These are phyloP conservation scores for Takifugu flavidus DNA, from an alignment of 2,113 vertebrate species.

Conservation along the genomic window DNA sequence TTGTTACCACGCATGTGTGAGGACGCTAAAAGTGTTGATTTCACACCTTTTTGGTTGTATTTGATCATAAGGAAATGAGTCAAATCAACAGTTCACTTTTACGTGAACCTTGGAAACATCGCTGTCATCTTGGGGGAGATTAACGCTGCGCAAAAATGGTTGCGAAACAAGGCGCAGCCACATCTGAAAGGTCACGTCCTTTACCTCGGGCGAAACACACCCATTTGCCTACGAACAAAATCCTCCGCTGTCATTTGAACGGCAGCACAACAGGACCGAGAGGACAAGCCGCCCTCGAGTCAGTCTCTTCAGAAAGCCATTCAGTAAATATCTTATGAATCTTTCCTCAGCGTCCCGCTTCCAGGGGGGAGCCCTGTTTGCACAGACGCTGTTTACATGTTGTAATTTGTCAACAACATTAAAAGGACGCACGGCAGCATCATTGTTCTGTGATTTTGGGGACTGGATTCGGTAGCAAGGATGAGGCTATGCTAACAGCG, in stretches of 20 bases:
- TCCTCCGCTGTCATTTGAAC: constrained; percentile 12
- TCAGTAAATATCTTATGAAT: constrained; percentile 31
- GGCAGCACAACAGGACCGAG: constrained; percentile 19
- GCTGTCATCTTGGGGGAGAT: constrained; percentile 2
- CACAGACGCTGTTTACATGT: constrained; percentile 44
- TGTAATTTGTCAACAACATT: constrained; percentile 61
- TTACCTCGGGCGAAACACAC: constrained; percentile 6
- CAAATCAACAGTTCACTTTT: too few species aligned
- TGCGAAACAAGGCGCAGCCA: constrained; percentile 23
- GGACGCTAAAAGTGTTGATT: too few species aligned
- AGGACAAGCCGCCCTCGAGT: constrained; percentile 19
- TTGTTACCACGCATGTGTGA: too few species aligned
- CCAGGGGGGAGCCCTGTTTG: constrained; percentile 5
- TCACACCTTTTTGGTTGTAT: too few species aligned
- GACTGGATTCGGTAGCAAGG: neutral
- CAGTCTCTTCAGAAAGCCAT: constrained; percentile 26
- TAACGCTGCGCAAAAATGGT: constrained; percentile 22
- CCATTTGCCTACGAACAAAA: neutral
- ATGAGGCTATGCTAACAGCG: neutral
- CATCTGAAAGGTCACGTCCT: constrained; percentile 28
- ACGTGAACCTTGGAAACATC: too few species aligned
- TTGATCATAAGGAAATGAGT: too few species aligned
- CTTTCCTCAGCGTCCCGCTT: constrained; percentile 31
- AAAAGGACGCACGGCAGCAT: constrained; percentile 34
- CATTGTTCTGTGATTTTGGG: constrained; percentile 14